These are phyloP conservation scores for Megalurothrips usitatus DNA, from an alignment of 2,888 invertebrate species.

Conservation along the genomic window DNA sequence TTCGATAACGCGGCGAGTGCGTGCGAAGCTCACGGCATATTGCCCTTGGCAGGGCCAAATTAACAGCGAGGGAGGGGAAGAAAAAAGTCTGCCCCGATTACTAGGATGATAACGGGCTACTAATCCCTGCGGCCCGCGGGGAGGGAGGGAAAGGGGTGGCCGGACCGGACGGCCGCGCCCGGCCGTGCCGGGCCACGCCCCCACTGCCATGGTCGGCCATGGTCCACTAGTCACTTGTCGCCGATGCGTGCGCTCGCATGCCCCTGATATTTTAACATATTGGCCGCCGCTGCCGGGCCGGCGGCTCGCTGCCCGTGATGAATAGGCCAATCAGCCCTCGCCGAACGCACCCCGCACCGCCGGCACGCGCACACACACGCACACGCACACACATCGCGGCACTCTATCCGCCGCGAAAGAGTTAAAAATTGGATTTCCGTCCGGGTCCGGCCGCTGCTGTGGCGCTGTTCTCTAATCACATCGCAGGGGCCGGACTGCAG, in stretches of 20 bases:
- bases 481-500: too few species aligned
- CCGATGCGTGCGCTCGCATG: neutral
- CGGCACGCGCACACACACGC: neutral
- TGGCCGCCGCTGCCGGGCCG: neutral
- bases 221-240: slow-evolving; percentile 10
- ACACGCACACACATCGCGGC: neutral
- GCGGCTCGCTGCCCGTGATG: slow-evolving; percentile 4
- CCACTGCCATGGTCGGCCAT: neutral
- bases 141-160: neutral
- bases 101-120: slow-evolving; percentile 1
- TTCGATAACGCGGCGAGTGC: too few species aligned
- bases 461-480: neutral
- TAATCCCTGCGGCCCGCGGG: neutral
- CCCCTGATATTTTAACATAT: slow-evolving; percentile 11
- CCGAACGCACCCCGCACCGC: neutral
- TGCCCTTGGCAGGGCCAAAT: neutral
- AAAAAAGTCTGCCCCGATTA: neutral
- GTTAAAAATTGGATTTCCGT: slow-evolving; percentile 5
- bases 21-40: too few species aligned
- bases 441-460: too few species aligned
- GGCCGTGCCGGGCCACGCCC: neutral
- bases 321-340: slow-evolving; percentile 2
- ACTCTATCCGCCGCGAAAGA: too few species aligned
- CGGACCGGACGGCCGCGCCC: neutral
- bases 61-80: neutral